Conservation (phyloP, 2,113 vertebrate genomes). For the Lophura nycthemera region DNA sequence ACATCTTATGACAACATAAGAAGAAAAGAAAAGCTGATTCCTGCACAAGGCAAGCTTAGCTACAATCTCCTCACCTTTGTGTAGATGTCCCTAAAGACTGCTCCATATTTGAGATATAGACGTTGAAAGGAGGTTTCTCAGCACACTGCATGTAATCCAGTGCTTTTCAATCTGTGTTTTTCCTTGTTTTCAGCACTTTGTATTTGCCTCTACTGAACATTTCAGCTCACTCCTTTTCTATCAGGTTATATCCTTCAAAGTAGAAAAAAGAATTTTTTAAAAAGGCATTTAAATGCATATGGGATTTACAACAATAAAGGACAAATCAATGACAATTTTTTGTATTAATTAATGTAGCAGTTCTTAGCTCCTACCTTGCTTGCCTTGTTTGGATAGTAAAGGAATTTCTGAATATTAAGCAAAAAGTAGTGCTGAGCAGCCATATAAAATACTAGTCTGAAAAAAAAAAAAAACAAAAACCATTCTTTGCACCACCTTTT, state of each 20-base stretch:
- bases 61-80: conserved; percentile 18
- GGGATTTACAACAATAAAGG: neutral
- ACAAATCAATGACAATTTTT: neutral
- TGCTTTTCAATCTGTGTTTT: conserved; percentile 24
- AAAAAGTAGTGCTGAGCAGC: neutral
- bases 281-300: neutral
- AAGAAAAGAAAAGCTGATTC: conserved; percentile 40
- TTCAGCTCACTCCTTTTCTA: conserved; percentile 2
- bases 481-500: neutral
- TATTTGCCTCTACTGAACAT: neutral
- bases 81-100: conserved; percentile 18
- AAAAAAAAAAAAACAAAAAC: neutral
- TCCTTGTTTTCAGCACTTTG: neutral
- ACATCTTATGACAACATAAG: conserved; percentile 24
- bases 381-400: neutral
- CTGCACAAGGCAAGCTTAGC: neutral
- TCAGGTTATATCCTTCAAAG: neutral
- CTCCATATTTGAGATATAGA: conserved; percentile 37
- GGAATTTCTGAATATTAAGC: neutral
- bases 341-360: neutral
- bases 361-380: neutral
- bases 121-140: conserved; percentile 46
- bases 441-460: neutral
- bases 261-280: neutral
- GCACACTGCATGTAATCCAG: neutral